Conservation (phyloP, 2,113 vertebrate species). For the Ctenodactylus gundi region DNA sequence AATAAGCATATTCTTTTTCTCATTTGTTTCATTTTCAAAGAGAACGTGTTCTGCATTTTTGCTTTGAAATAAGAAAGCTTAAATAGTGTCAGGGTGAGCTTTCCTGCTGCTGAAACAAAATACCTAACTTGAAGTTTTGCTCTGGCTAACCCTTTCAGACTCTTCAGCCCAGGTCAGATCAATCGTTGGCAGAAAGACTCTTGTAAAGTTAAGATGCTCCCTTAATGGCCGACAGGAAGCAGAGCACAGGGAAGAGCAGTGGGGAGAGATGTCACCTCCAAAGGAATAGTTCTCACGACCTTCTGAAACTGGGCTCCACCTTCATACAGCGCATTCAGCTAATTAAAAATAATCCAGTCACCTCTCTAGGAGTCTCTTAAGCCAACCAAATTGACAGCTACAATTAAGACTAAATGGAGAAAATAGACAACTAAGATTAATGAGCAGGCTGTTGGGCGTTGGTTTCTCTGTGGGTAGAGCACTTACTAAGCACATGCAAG, state of each 20-base stretch:
- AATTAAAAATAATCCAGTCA: background rate
- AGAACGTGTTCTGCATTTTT: background rate
- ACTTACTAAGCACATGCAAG: too few relatives aligned
- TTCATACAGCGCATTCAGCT: too few relatives aligned
- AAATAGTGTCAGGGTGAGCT: background rate
- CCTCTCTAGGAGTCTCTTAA: background rate
- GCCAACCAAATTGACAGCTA: too few relatives aligned
- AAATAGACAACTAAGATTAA: too few relatives aligned
- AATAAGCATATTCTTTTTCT: background rate
- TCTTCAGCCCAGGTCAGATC: background rate
- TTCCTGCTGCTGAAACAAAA: background rate
- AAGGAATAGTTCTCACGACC: background rate
- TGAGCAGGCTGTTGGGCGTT: too few relatives aligned
- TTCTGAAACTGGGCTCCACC: background rate
- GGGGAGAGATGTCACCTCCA: background rate
- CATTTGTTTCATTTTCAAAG: background rate
- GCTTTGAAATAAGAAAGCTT: background rate
- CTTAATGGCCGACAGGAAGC: background rate
- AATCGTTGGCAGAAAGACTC: background rate
- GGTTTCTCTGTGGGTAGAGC: too few relatives aligned
- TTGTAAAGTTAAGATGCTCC: background rate
- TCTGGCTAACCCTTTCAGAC: background rate
- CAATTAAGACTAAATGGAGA: too few relatives aligned
- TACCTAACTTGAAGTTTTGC: background rate
- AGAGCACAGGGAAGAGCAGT: background rate